A percentile compares a stretch with the other conserved stretches of the same genome.
phyloP scores from a whole-genome alignment of 2,888 invertebrate genomes.

The Teleiodes luculella region DNA sequence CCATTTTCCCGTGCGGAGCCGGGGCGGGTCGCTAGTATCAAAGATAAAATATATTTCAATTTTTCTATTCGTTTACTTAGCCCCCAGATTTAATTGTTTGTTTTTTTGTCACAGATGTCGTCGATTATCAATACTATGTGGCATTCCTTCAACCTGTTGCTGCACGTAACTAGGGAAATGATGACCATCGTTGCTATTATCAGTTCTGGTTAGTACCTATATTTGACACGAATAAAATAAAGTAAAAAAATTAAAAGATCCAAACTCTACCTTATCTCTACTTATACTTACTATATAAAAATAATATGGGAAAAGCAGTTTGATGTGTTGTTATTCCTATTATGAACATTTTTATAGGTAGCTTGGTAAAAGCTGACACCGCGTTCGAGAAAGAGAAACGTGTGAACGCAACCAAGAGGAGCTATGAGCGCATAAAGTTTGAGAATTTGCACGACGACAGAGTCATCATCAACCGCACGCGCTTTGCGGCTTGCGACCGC shows the following conservation, averaged over 20 bases:
- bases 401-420: conserved; percentile 42
- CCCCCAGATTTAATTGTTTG: no score
- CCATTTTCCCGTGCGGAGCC: no score
- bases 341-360: conserved; percentile 14
- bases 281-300: no score
- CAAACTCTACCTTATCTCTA: no score
- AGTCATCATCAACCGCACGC: conserved; percentile 61
- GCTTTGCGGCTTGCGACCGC: conserved; percentile 63
- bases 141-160: conserved; percentile 38
- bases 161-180: conserved; percentile 42
- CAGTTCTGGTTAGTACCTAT: conserved; percentile 42
- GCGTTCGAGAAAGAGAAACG: conserved; percentile 55
- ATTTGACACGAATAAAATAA: not conserved
- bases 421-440: conserved; percentile 58
- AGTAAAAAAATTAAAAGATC: no score
- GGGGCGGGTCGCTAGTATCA: no score
- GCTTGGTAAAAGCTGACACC: conserved; percentile 42
- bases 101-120: conserved; percentile 57
- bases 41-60: not conserved
- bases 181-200: conserved; percentile 39
- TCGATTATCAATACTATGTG: conserved; percentile 49
- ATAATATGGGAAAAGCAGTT: no score
- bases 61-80: no score
- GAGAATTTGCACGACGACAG: conserved; percentile 55
- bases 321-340: no score